Conservation (phyloP, 2,888 invertebrate genomes). For the Acrobasis suavella region DNA sequence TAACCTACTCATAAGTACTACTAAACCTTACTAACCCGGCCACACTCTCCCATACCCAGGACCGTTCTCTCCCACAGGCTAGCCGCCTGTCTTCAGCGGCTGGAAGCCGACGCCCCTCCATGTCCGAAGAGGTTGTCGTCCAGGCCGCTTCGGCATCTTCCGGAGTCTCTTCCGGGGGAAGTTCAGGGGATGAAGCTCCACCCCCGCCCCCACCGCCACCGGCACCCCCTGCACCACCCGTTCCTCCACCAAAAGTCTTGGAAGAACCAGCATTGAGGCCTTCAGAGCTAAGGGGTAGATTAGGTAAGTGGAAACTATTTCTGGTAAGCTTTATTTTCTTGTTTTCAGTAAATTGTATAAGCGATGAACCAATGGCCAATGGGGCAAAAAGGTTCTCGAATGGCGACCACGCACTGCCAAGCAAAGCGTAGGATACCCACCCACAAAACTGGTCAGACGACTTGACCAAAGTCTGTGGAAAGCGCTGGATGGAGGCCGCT, state of each 20-base stretch:
- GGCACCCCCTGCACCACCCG: slow-evolving; percentile 70
- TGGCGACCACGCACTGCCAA: too few species aligned
- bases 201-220: slow-evolving; percentile 88
- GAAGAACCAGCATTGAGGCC: slow-evolving; percentile 87
- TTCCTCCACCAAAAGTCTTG: slow-evolving; percentile 75
- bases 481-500: too few species aligned
- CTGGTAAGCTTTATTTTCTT: not conserved
- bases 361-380: too few species aligned
- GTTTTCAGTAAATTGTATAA: not conserved
- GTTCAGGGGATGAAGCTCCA: slow-evolving; percentile 80
- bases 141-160: slow-evolving; percentile 66
- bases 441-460: too few species aligned
- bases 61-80: slow-evolving; percentile 48
- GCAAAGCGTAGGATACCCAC: too few species aligned
- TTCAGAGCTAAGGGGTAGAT: slow-evolving; percentile 82
- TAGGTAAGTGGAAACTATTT: slow-evolving; percentile 52
- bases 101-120: slow-evolving; percentile 69
- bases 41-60: slow-evolving; percentile 16
- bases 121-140: slow-evolving; percentile 61
- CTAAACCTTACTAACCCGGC: slow-evolving; percentile 4
- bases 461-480: too few species aligned
- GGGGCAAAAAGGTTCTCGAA: too few species aligned
- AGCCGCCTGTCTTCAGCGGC: slow-evolving; percentile 74
- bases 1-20: slow-evolving; percentile 4
- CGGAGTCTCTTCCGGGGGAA: slow-evolving; percentile 71